Conservation (phyloP, 2,797 vertebrate species). For the Gallinago solitaria region DNA sequence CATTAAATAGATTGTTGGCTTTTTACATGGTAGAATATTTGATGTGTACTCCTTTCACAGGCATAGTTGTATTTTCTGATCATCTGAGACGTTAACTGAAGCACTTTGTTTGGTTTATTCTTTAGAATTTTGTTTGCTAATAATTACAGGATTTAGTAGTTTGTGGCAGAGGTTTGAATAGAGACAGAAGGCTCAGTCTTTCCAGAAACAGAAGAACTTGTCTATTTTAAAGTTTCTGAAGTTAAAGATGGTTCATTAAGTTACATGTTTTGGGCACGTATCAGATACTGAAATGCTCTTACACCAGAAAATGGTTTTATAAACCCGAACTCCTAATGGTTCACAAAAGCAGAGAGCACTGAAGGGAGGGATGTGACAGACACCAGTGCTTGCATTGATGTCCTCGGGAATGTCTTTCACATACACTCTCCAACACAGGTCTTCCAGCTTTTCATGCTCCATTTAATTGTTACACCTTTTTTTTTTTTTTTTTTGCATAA, state of each 20-base stretch:
- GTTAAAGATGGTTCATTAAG: neutral
- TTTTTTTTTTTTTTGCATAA: neutral
- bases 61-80: neutral
- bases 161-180: neutral
- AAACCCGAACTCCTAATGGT: neutral
- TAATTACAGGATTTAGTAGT: neutral
- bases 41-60: neutral
- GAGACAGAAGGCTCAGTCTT: neutral
- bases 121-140: neutral
- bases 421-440: neutral
- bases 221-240: neutral
- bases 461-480: neutral
- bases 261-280: rapidly evolving
- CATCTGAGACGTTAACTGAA: neutral
- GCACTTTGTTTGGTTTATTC: neutral
- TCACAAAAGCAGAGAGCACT: neutral
- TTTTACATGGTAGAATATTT: neutral
- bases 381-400: neutral
- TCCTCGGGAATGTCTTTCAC: neutral
- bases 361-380: neutral
- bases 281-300: neutral
- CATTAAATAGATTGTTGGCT: neutral
- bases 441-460: neutral
- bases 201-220: neutral
- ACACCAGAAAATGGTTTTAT: neutral